These are phyloP conservation scores for Polydrusus tereticollis DNA, from an alignment of 2,888 invertebrate genomes.

Conservation along the genomic window DNA sequence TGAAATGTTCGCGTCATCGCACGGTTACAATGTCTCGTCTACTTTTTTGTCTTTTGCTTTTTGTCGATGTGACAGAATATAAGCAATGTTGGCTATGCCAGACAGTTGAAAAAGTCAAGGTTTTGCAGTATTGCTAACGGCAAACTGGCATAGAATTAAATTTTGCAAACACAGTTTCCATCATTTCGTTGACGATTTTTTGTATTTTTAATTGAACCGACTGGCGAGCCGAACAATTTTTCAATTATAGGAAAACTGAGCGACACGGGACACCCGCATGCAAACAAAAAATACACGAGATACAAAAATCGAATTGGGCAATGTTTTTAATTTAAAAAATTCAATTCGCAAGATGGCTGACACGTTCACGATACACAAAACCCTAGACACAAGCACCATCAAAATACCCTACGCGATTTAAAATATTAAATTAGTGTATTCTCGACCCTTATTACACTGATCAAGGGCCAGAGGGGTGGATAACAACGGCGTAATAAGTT, in stretches of 20 bases:
- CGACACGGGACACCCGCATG: background rate
- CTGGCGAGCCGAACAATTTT: background rate
- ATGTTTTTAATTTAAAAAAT: background rate
- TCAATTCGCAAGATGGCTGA: background rate
- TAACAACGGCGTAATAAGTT: slow-evolving; percentile 48
- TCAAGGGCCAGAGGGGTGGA: slow-evolving; percentile 24
- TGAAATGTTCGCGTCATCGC: slow-evolving; percentile 29
- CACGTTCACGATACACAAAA: background rate
- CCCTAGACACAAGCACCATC: background rate
- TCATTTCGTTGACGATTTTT: background rate
- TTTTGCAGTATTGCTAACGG: background rate
- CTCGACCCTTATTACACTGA: slow-evolving; percentile 14
- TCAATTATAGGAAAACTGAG: slow-evolving; percentile 9
- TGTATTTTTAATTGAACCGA: background rate
- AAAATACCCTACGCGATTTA: background rate
- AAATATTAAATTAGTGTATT: slow-evolving; percentile 32
- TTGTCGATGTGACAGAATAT: background rate
- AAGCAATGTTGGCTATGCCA: background rate
- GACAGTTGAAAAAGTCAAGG: background rate
- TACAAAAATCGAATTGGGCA: background rate
- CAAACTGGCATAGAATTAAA: background rate
- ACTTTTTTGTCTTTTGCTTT: slow-evolving; percentile 6
- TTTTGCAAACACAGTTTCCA: background rate
- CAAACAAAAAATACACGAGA: too few species aligned
- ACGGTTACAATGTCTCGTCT: slow-evolving; percentile 25